Evolutionary conservation across 1,140 invertebrate genomes (phyloP), one percentile per base, ranked within the genome.

Genomic region (Stegodyphus mimosarum): DNA sequence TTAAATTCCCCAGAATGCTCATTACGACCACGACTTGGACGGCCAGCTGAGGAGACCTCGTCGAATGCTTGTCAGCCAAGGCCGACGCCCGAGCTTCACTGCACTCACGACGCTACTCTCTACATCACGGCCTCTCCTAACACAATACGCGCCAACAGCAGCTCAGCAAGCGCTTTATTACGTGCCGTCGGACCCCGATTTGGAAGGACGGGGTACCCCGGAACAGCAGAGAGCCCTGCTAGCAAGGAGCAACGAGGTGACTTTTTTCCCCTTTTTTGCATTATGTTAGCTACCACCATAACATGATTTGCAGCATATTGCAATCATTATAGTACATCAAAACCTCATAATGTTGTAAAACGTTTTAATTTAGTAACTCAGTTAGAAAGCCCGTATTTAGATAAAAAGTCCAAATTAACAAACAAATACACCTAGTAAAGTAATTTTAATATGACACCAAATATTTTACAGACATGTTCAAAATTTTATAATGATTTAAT

Each of bases 21-120:
- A 51, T 88, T 90, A 1, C 89, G 90, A 88, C 67, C 90, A 69
- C 84, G 90, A 90, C 64, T 87, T 90, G 9, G 90, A 90, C 18
- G 90, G 90, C 0, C 89, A 90, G 85, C 55, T 91, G 33, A 83
- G 90, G 9, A 51, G 88, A 18, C 88, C 89, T 5, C 77, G 89
- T 11, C 87, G 88, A 18, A 81, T 89, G 60, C 87, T 89, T 6
- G 75, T 89, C n/a, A 89, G 89, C 5, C 70, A 80, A 5, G 88
- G 87, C 5, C 88, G 89, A 11, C 88, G 88, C 10, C 81, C 88
- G 7, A 87, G 84, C 15, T 76, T 88, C 87, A 53, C 85, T 53
- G 52, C 80, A 63, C 48, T 87, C 53, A 49, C 85, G 11, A 81
- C 88, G 10, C 71, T 83, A 4, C 80, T 88, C 17, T 89, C 88